Conservation (phyloP, 37 sponge, comb jelly and placozoan species). For the Mnemiopsis leidyi region DNA sequence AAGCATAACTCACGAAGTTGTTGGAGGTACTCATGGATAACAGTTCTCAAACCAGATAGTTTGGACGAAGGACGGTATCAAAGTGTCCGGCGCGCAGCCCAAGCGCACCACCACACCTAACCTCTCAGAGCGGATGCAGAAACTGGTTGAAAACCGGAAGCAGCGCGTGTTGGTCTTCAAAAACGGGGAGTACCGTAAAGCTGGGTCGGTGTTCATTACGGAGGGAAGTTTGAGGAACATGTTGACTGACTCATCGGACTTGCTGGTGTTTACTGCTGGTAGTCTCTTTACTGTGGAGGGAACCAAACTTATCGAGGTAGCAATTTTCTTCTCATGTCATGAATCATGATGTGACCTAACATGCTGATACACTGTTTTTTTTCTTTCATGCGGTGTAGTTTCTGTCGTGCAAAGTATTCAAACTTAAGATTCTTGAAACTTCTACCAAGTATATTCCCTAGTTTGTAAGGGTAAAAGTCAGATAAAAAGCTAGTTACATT, state of each 20-base stretch:
- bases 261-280: background rate
- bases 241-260: background rate
- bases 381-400: too few relatives aligned
- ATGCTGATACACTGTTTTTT: too few relatives aligned
- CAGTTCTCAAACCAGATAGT: conserved; percentile 6
- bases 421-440: too few relatives aligned
- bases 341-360: too few relatives aligned
- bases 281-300: conserved; percentile 31
- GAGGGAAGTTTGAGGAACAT: conserved; percentile 12
- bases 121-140: conserved; percentile 15
- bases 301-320: background rate
- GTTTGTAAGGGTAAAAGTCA: too few relatives aligned
- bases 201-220: background rate
- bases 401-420: too few relatives aligned
- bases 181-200: conserved; percentile 28
- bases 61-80: conserved; percentile 43
- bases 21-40: background rate
- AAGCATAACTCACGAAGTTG: too few relatives aligned
- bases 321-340: too few relatives aligned
- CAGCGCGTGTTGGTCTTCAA: background rate
- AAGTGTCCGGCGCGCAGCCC: background rate
- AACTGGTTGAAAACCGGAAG: conserved; percentile 23
- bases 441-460: too few relatives aligned
- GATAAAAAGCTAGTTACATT: too few relatives aligned
- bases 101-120: conserved; percentile 22